phyloP scores from a whole-genome alignment of 2,113 vertebrate genomes.

The Gallinago paraguaiae region DNA sequence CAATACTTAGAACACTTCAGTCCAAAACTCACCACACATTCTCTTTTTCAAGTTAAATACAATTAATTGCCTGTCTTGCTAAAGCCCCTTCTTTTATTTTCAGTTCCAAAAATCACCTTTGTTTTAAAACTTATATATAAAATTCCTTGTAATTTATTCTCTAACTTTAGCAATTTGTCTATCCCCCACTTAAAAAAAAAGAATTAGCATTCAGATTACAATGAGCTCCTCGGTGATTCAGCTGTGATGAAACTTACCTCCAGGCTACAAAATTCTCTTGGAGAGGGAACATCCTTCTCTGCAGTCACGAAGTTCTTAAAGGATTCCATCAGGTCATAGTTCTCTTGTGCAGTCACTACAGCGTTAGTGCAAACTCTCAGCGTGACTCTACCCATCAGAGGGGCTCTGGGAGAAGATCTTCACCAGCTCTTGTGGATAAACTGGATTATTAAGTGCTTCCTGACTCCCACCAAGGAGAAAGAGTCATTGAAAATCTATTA shows the following conservation, averaged over 20 bases:
- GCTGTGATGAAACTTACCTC: background rate
- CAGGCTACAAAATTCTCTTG: background rate
- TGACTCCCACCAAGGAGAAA: background rate
- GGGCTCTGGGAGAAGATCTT: background rate
- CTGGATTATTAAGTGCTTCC: background rate
- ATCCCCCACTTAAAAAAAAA: background rate
- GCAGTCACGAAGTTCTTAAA: background rate
- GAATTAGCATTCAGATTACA: background rate
- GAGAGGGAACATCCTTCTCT: background rate
- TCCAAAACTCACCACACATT: background rate
- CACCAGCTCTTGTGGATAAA: background rate
- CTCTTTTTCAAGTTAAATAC: background rate
- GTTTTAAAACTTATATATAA: background rate
- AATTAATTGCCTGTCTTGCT: background rate
- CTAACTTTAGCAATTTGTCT: background rate
- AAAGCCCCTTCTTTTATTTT: background rate
- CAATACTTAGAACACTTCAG: background rate
- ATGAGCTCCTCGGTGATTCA: background rate
- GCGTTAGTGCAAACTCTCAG: background rate
- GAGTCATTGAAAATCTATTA: fast-evolving
- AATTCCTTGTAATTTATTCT: background rate
- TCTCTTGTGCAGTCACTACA: background rate
- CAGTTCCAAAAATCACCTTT: background rate
- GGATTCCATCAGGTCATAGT: fast-evolving
- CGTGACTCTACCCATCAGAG: background rate